These are phyloP conservation scores for Eudemis profundana DNA, from an alignment of 2,888 invertebrate species.

Conservation along the genomic window DNA sequence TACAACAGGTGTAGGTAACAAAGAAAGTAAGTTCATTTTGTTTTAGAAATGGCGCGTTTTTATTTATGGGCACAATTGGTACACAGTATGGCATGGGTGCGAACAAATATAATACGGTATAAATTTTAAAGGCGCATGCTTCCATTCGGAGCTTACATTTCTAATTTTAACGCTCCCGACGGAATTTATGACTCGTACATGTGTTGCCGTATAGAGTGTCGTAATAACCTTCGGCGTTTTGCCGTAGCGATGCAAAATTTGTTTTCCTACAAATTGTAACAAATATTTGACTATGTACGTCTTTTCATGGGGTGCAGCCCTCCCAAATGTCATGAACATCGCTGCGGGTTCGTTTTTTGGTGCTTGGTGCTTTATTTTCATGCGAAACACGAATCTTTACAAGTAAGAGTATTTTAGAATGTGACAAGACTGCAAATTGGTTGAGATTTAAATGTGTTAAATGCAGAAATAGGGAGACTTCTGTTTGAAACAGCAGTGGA, in stretches of 20 bases:
- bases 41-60: constrained; percentile 53
- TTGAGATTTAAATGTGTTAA: constrained; percentile 2
- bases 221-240: constrained; percentile 70
- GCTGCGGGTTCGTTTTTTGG: constrained; percentile 7
- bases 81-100: constrained; percentile 52
- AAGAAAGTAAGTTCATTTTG: constrained; percentile 53
- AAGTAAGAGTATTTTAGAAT: constrained; percentile 3
- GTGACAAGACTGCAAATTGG: constrained; percentile 14
- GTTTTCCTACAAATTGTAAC: constrained; percentile 50
- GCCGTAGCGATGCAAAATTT: constrained; percentile 55
- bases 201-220: constrained; percentile 75
- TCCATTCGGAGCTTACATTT: constrained; percentile 76
- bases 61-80: constrained; percentile 59
- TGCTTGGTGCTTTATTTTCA: constrained; percentile 16
- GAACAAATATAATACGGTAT: constrained; percentile 70
- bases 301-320: constrained; percentile 22
- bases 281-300: constrained; percentile 46
- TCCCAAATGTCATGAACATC: constrained; percentile 30
- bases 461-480: background rate
- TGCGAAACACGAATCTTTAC: constrained; percentile 18
- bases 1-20: constrained; percentile 53
- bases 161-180: constrained; percentile 81
- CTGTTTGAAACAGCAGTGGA: too few relatives aligned
- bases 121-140: constrained; percentile 80
- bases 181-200: constrained; percentile 79